Evolutionary conservation across 1,140 invertebrate genomes (phyloP).

Genomic region (Drosophila bipectinata): DNA sequence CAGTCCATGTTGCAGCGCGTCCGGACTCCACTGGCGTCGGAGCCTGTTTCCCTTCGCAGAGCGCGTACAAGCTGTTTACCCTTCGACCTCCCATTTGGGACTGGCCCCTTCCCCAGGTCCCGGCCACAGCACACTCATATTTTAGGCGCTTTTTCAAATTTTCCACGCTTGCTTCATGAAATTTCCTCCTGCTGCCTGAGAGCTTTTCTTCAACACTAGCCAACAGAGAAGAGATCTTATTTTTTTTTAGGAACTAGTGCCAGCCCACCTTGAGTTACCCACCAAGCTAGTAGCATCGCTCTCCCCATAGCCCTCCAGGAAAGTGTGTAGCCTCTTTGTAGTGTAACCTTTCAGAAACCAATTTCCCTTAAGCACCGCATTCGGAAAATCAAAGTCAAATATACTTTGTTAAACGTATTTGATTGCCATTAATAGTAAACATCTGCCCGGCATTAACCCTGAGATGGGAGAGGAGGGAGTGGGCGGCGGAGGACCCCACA

Average conservation of each 20-base stretch:
- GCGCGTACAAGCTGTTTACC: slow-evolving; percentile 42
- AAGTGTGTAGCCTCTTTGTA: slow-evolving; percentile 5
- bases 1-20: not conserved
- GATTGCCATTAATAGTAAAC: slow-evolving; percentile 80
- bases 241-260: not conserved
- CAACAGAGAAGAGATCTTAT: slow-evolving; percentile 13
- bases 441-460: slow-evolving; percentile 74
- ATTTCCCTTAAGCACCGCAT: slow-evolving; percentile 43
- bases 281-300: not conserved
- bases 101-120: not conserved
- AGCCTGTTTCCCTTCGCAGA: slow-evolving; percentile 21
- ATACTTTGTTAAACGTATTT: slow-evolving; percentile 81
- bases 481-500: slow-evolving; percentile 51
- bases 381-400: slow-evolving; percentile 68
- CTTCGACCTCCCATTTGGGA: slow-evolving; percentile 40
- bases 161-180: slow-evolving; percentile 78
- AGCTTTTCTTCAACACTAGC: slow-evolving; percentile 53
- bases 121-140: slow-evolving; percentile 39
- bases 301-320: too few species aligned
- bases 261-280: not conserved
- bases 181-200: slow-evolving; percentile 64
- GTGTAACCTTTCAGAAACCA: slow-evolving; percentile 1
- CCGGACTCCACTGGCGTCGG: not conserved
- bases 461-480: not conserved
- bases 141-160: slow-evolving; percentile 68